Evolutionary conservation across 2,797 vertebrate species (phyloP).

Genomic region (Ctenosaura bakeri): DNA sequence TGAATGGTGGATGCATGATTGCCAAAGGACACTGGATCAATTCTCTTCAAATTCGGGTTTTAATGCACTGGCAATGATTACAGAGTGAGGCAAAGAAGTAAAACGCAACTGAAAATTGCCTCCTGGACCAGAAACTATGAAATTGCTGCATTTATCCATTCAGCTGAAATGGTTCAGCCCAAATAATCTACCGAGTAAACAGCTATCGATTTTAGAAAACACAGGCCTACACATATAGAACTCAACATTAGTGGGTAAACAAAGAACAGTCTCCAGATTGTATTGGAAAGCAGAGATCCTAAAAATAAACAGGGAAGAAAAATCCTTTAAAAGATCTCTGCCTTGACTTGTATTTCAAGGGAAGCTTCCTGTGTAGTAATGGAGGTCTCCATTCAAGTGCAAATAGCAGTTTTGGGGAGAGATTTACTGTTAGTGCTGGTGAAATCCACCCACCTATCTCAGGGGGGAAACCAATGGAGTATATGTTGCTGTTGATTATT

Average conservation of each 20-base stretch:
- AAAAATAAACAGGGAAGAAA: background rate
- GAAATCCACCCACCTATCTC: too few species aligned
- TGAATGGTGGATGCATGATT: slow-evolving; percentile 24
- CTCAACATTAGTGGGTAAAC: slow-evolving; percentile 15
- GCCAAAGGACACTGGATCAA: slow-evolving; percentile 63
- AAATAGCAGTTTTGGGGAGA: too few species aligned
- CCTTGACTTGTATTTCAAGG: too few species aligned
- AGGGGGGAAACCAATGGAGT: too few species aligned
- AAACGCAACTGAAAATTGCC: slow-evolving; percentile 41
- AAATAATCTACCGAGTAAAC: slow-evolving; percentile 37
- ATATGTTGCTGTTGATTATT: too few species aligned
- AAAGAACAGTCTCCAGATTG: background rate
- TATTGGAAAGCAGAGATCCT: slow-evolving; percentile 16
- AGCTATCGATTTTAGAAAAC: slow-evolving; percentile 41
- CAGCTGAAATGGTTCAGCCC: slow-evolving; percentile 45
- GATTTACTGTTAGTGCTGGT: too few species aligned
- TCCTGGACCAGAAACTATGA: slow-evolving; percentile 56
- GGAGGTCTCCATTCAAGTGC: too few species aligned
- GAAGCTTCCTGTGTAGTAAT: too few species aligned
- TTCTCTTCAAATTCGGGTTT: slow-evolving; percentile 52
- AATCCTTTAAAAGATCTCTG: slow-evolving; percentile 8
- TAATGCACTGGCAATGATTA: slow-evolving; percentile 56
- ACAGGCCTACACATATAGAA: background rate
- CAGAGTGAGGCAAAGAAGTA: slow-evolving; percentile 42
- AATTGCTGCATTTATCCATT: slow-evolving; percentile 54